Base-by-base conservation (phyloP, 2,888 invertebrate species). In the Sphaerophoria taeniata region DNA sequence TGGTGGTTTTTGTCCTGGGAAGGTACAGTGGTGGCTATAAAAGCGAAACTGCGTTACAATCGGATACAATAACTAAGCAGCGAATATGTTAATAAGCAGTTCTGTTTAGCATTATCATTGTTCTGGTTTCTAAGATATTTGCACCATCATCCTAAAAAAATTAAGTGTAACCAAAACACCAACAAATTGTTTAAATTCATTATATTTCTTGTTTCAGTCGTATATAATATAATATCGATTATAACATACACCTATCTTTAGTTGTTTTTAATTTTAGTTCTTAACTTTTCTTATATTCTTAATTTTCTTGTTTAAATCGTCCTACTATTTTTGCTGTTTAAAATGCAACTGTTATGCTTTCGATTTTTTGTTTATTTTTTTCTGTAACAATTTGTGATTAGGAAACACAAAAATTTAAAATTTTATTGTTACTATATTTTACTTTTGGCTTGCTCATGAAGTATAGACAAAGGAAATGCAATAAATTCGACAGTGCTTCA, bases 191-290 rank as follows among this genome's bases (percentile, higher is more conserved):
- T 85, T 73, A 85, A 85, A 85, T 85, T 85, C 81, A 81, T 77
- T 85, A 81, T 85, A 85, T 85, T 85, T 85, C 76, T 80, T 79
- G 49, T 80, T 78, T 86, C 86, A 86, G 86, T 86, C 86, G 82
- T 86, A 81, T 86, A 86, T 82, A 86, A 85, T 74, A 81, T 85
- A 76, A 85, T 81, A 76, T 65, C 53, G 85, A 76, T 77, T 81
- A 80, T 80, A 69, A 80, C 85, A 80, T 77, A 85, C 78, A 85
- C 76, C 76, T 63, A 72, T 56, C 16, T 63, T 39, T 69, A 53
- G 24, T 24, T 24, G 24, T 24, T 24, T 24, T 24, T 24, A 24
- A 33, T 63, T 75, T 49, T 74, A 36, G 3, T 11, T 55, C 47
- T 74, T 49, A 14, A 53, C 39, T 39, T 69, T 69, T 76, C 43